These are phyloP conservation scores for Luidia sarsii DNA, from an alignment of 53 echinoderm and acorn worm genomes.

Conservation along the genomic window DNA sequence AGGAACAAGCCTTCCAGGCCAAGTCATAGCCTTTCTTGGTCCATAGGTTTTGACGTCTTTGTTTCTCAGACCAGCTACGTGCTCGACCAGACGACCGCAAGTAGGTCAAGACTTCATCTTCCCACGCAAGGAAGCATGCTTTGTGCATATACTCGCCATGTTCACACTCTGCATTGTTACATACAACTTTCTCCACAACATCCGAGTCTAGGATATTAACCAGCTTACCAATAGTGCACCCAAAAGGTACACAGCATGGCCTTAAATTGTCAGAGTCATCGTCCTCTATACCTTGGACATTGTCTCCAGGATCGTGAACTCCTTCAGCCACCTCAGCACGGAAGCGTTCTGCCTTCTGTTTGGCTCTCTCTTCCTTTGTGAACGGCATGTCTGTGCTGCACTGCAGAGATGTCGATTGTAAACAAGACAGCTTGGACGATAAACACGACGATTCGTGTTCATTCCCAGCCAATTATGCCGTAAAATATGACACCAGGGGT, in stretches of 20 bases:
- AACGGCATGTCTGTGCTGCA: too few relatives aligned
- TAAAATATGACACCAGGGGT: too few relatives aligned
- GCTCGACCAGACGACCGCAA: slow-evolving; percentile 95
- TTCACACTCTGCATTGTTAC: slow-evolving; percentile 92
- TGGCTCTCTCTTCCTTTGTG: slow-evolving; percentile 85
- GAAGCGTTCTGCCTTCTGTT: slow-evolving; percentile 84
- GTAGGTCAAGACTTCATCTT: slow-evolving; percentile 93
- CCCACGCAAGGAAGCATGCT: slow-evolving; percentile 86
- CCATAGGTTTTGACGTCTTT: slow-evolving; percentile 97
- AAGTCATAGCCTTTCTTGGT: slow-evolving; percentile 99
- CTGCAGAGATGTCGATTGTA: too few relatives aligned
- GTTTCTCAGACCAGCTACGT: slow-evolving; percentile 98
- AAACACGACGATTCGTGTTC: too few relatives aligned
- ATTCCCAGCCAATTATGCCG: too few relatives aligned
- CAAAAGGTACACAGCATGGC: slow-evolving; percentile 92
- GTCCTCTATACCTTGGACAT: slow-evolving; percentile 56
- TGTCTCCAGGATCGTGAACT: slow-evolving; percentile 57
- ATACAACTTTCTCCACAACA: slow-evolving; percentile 92
- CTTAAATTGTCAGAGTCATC: slow-evolving; percentile 61
- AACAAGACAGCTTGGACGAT: too few relatives aligned
- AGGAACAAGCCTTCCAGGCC: slow-evolving; percentile 99
- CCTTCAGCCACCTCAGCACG: slow-evolving; percentile 79
- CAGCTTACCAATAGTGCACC: slow-evolving; percentile 67
- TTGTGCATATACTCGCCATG: slow-evolving; percentile 92
- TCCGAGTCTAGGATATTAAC: slow-evolving; percentile 87